phyloP scores from a whole-genome alignment of 2,113 vertebrate genomes.

The Myotis lucifugus region DNA sequence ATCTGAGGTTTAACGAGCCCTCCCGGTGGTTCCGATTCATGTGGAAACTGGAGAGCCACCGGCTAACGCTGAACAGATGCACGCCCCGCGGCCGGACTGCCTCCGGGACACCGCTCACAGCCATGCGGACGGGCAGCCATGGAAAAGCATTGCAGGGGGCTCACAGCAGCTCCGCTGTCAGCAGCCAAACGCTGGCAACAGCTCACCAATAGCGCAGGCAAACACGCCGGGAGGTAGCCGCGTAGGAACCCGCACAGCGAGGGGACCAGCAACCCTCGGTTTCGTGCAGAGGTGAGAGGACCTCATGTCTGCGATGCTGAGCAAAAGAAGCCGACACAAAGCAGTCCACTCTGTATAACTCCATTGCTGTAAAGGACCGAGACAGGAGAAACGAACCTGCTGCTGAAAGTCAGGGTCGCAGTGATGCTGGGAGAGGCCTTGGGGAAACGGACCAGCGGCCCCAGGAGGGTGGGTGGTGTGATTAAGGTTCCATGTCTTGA shows the following conservation, averaged over 20 bases:
- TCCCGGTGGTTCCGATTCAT: background rate
- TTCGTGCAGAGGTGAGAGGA: background rate
- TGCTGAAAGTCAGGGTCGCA: background rate
- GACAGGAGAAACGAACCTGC: background rate
- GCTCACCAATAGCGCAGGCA: no score
- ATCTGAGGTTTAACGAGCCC: background rate
- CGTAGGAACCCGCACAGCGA: background rate
- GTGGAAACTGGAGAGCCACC: background rate
- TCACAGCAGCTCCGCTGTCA: background rate
- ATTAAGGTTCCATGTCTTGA: background rate
- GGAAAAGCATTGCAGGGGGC: no score
- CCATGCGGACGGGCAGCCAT: background rate
- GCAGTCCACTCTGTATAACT: background rate
- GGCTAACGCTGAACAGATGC: background rate
- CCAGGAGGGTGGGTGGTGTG: background rate
- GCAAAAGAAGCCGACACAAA: background rate
- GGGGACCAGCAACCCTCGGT: background rate
- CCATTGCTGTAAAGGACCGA: background rate
- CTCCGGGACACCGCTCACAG: background rate
- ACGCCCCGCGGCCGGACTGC: background rate
- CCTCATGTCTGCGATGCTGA: background rate
- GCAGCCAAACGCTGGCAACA: background rate
- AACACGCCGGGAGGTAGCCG: background rate
- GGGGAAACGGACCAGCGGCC: accelerated
- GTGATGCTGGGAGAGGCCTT: background rate